Base-by-base conservation (phyloP, 2,888 invertebrate species). In the Esperia sulphurella region DNA sequence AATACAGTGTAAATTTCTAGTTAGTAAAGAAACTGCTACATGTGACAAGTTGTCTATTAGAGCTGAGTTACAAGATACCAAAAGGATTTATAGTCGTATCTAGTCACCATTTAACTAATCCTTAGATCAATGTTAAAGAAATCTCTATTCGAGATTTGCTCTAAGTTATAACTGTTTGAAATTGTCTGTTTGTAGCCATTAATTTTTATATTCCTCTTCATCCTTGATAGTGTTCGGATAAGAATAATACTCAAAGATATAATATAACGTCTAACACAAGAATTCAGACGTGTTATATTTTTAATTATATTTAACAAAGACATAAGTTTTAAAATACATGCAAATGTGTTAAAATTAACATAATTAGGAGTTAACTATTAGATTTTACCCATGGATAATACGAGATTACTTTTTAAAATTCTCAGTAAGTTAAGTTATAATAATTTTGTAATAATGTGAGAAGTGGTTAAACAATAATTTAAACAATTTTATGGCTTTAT, bases 121-220 rank as follows among this genome's bases (percentile, higher is more conserved):
- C 29, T 31, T 14, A 13, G 12, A 39, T 21, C 42, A 37, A 38
- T 46, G 28, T 50, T 56, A 51, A 58, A 57, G 54, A 68, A 21
- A 21, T 21, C 21, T 59, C 10, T 10, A 10, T 6, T 67, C 55
- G 57, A 72, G 72, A 75, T 74, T 77, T 69, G 70, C 72, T 61
- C 67, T 49, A 69, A 79, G 70, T 80, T 78, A 76, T 75, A 59
- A 68, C 57, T 70, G 6, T 69, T 63, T 60, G 63, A 68, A 79
- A 82, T 82, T 71, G 74, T 77, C 76, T 82, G 82, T 83, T 80
- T 77, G 79, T 75, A 68, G 61, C 70, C 77, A 82, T 83, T 81
- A 79, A 71, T 79, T 83, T 85, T 84, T 82, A 85, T 78, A 63
- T 52, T 53, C 64, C 51, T 62, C 68, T 71, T 71, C 73, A 68